Evolutionary conservation across 2,888 invertebrate genomes (phyloP), one percentile per base, ranked within the genome.

Genomic region (Aleiodes testaceus): DNA sequence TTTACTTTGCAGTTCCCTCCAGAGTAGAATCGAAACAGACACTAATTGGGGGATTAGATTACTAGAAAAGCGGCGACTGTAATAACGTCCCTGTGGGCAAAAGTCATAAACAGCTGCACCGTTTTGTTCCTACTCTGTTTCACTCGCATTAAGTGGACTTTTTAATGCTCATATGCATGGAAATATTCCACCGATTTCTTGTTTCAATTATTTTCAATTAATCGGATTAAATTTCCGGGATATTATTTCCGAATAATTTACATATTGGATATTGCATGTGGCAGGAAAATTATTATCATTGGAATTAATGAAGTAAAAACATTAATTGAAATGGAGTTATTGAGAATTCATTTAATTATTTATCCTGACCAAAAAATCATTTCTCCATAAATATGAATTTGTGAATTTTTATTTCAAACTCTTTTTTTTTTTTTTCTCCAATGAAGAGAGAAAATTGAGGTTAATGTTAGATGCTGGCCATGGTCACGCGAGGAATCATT

Each of bases 71-170:
- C 45, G 26, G 52, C 55, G 64, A 69, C 68, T 66, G 69, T 68
- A 68, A 73, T 70, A 68, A 72, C 66, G 64, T 65, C 47, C 53
- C 42, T 55, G 59, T 53, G 47, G 64, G 52, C 53, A 63, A 47
- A 22, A 50, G 64, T 70, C 65, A 49, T 71, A 71, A 64, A 70
- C 64, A 59, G 30, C 52, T 69, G 69, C 66, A 52, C 49, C 42
- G 47, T 65, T 70, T 70, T 65, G 53, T 65, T 55, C 64, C 55
- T 26, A 70, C 30, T 36, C 64, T 26, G 45, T 36, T 7, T 36
- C 16, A 2, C 16, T 55, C 42, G 59, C 59, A 36, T 36, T 36
- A 42, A 59, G 59, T 59, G 59, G 18, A 16, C 36, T 9, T 14
- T 11, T 59, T 42, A 59, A 59, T 59, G 59, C 59, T 59, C 42